Base-by-base conservation (phyloP, 2,888 invertebrate genomes). In the Amblyteles armatorius region DNA sequence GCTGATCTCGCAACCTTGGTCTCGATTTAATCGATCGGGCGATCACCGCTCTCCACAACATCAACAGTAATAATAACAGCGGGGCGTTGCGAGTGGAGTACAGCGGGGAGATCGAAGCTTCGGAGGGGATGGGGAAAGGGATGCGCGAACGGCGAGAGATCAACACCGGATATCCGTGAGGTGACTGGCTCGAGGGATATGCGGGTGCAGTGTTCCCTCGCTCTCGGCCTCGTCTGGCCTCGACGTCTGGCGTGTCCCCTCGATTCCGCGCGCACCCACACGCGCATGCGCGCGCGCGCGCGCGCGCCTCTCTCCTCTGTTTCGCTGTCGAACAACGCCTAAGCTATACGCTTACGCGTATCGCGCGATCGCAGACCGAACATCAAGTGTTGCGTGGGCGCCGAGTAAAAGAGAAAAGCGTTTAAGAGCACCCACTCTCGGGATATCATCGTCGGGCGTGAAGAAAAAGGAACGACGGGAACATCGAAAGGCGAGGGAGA, bases 91-190 rank as follows among this genome's bases (percentile, higher is more conserved):
- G 29, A 80, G 48, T 19, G 44, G 57, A 48, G 29, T 29, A 36
- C 16, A 4, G 22, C 40, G 13, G n/a, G 40, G 60, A 72, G 63
- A 72, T 77, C 33, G 36, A 72, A 48, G 71, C 52, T 55, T 76
- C 33, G 79, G 76, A 26, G 50, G 73, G 55, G 73, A 65, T 22
- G 86, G 85, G 80, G 19, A 55, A 55, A 83, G 79, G 71, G 85
- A 85, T 80, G 67, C 65, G 72, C 79, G 83, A 55, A 85, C 69
- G 63, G 77, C 65, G 78, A 72, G n/a, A 80, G 86, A 90, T 89
- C 89, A 84, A 86, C 88, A 91, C 92, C 92, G 92, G 92, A 92
- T 92, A 92, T 92, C 92, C 92, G 92, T 90, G 91, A 91, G 89
- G 89, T 89, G 91, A 90, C 90, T 89, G 88, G 86, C 79, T 80